Conservation (phyloP, 2,888 invertebrate genomes). For the Lepidochrysops patricia region DNA sequence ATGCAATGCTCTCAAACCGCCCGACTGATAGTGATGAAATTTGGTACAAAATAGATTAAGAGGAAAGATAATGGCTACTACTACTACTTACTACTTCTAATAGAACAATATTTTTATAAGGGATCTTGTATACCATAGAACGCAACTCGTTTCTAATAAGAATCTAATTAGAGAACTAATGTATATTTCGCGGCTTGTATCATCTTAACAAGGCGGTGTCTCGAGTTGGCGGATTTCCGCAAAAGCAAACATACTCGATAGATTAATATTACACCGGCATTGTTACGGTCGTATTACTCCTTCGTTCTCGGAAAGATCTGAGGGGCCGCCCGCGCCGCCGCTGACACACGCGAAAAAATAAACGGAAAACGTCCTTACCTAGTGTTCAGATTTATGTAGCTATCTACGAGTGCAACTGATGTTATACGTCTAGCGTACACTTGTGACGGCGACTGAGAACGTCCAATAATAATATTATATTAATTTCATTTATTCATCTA, state of each 20-base stretch:
- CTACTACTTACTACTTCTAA: too few species aligned
- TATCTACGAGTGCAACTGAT: too few species aligned
- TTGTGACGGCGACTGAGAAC: neutral
- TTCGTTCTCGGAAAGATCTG: conserved; percentile 40
- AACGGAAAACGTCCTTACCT: conserved; percentile 18
- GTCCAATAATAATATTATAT: too few species aligned
- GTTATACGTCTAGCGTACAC: too few species aligned
- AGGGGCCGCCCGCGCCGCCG: conserved; percentile 33
- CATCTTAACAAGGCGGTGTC: neutral
- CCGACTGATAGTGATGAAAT: too few species aligned
- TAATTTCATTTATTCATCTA: too few species aligned
- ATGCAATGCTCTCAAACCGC: too few species aligned
- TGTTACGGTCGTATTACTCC: conserved; percentile 36
- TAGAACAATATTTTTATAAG: too few species aligned
- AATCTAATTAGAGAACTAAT: neutral
- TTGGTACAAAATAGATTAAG: too few species aligned
- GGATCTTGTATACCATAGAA: too few species aligned
- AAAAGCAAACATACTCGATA: conserved; percentile 11
- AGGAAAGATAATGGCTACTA: too few species aligned
- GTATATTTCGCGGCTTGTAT: too few species aligned
- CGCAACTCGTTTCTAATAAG: neutral
- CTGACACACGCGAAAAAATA: conserved; percentile 33
- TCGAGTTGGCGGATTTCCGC: neutral
- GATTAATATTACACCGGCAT: conserved; percentile 9
- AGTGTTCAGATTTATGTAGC: neutral